These are phyloP conservation scores for Margarornis squamiger DNA, from an alignment of 2,797 vertebrate species.

Conservation along the genomic window DNA sequence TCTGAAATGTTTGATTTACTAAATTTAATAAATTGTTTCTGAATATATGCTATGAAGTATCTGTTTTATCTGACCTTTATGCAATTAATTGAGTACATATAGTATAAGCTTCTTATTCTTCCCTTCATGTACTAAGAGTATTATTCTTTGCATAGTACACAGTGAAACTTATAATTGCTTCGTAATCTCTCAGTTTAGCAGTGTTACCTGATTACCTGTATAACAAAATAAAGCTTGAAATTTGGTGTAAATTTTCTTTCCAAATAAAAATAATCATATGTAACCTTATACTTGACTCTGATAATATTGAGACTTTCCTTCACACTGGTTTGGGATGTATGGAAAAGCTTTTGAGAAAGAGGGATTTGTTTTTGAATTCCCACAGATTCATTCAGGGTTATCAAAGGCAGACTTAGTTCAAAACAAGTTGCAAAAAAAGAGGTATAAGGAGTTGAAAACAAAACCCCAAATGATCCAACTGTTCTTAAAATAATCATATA, in stretches of 20 bases:
- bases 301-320: not conserved
- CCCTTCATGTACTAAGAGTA: not conserved
- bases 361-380: not conserved
- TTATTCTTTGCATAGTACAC: not conserved
- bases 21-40: not conserved
- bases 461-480: fast-evolving
- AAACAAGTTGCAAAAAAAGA: not conserved
- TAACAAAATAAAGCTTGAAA: not conserved
- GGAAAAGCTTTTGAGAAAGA: not conserved
- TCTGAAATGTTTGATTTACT: not conserved
- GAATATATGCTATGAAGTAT: not conserved
- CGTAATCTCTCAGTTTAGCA: not conserved
- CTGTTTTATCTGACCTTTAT: not conserved
- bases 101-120: not conserved
- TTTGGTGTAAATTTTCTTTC: not conserved
- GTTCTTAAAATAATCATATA: not conserved
- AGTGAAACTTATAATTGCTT: not conserved
- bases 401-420: not conserved
- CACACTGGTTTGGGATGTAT: not conserved
- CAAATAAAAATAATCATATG: not conserved
- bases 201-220: not conserved
- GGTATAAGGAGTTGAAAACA: not conserved
- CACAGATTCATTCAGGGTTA: not conserved
- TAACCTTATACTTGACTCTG: not conserved
- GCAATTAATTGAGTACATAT: not conserved